phyloP scores from a whole-genome alignment of 2,888 invertebrate species.

The Phrixothrix hirtus region DNA sequence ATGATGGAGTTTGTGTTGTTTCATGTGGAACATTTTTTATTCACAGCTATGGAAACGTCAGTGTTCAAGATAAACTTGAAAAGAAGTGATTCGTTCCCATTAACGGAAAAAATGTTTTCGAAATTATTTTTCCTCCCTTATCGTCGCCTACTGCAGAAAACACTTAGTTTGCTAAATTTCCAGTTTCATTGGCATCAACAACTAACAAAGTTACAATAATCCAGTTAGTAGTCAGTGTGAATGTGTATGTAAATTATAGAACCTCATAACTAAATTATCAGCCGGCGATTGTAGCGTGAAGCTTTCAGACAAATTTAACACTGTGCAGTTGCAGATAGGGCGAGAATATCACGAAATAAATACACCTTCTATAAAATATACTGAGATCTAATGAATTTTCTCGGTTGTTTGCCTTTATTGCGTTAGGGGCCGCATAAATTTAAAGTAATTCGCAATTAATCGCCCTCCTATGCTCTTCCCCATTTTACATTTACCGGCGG shows the following conservation, averaged over 20 bases:
- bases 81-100: too few relatives aligned
- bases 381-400: conserved; percentile 19
- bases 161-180: background rate
- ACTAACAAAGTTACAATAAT: too few relatives aligned
- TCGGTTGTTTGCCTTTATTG: conserved; percentile 17
- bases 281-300: too few relatives aligned
- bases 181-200: background rate
- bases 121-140: too few relatives aligned
- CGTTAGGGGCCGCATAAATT: conserved; percentile 14
- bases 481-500: background rate
- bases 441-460: conserved; percentile 17
- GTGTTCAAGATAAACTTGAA: too few relatives aligned
- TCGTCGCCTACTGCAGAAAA: background rate
- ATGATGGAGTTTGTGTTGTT: too few relatives aligned
- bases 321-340: conserved; percentile 9
- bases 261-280: too few relatives aligned
- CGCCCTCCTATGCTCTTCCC: background rate
- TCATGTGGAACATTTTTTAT: too few relatives aligned
- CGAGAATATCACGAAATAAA: conserved; percentile 11
- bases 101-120: too few relatives aligned
- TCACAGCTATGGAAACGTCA: too few relatives aligned
- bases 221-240: too few relatives aligned
- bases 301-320: background rate
- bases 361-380: conserved; percentile 15
- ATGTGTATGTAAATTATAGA: too few relatives aligned